phyloP scores from a whole-genome alignment of 2,797 vertebrate genomes.

The Diglossa cyanea region DNA sequence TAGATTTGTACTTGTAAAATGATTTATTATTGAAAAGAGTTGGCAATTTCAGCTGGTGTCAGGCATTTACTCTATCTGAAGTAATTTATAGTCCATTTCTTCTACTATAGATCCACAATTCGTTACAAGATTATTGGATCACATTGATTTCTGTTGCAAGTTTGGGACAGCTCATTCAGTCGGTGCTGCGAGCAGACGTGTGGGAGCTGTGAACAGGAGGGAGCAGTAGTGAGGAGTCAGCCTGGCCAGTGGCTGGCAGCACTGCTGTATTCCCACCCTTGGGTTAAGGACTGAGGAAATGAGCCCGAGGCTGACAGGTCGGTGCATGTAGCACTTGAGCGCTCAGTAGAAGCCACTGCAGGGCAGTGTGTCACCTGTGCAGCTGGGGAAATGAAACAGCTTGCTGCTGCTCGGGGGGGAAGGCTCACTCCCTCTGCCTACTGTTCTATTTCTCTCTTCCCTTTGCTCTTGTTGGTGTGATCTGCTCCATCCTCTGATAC shows the following conservation, averaged over 20 bases:
- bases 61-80: background rate
- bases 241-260: fast-evolving
- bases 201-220: background rate
- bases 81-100: background rate
- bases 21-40: background rate
- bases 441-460: background rate
- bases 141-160: background rate
- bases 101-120: background rate
- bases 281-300: background rate
- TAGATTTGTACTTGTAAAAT: background rate
- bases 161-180: background rate
- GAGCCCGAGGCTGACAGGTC: background rate
- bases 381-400: background rate
- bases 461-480: background rate
- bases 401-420: background rate
- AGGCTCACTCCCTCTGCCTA: background rate
- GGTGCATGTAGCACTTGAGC: fast-evolving
- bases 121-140: background rate
- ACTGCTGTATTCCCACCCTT: background rate
- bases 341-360: background rate
- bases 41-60: background rate
- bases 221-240: background rate
- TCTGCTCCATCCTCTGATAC: background rate
- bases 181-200: background rate
- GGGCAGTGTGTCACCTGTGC: background rate